phyloP scores from a whole-genome alignment of 2,797 vertebrate genomes.

The Hybognathus amarus region DNA sequence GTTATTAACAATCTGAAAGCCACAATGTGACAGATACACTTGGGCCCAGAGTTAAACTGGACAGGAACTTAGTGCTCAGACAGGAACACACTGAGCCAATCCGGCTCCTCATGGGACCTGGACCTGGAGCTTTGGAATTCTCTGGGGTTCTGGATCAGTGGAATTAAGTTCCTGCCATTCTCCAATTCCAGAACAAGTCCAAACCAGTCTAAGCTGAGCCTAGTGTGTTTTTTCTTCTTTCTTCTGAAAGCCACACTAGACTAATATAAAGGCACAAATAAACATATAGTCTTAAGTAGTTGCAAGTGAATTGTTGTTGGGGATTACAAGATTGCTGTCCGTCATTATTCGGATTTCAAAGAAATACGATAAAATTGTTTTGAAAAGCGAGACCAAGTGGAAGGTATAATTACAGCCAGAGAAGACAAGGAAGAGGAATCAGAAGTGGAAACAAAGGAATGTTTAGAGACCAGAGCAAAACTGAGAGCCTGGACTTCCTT shows the following conservation, averaged over 20 bases:
- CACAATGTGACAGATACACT: slow-evolving; percentile 35
- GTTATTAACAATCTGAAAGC: slow-evolving; percentile 57
- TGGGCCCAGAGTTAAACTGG: slow-evolving; percentile 50
- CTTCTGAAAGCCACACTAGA: slow-evolving; percentile 39
- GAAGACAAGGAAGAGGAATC: neutral
- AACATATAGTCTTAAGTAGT: slow-evolving; percentile 39
- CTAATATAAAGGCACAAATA: slow-evolving; percentile 30
- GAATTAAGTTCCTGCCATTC: slow-evolving; percentile 27
- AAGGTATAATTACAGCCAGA: slow-evolving; percentile 40
- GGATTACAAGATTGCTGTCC: slow-evolving; percentile 23
- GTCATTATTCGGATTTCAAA: slow-evolving; percentile 37
- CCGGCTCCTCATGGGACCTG: slow-evolving; percentile 29
- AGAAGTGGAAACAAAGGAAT: slow-evolving; percentile 37
- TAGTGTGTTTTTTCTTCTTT: neutral
- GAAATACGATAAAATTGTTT: slow-evolving; percentile 37
- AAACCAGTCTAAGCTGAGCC: slow-evolving; percentile 40
- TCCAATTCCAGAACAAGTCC: slow-evolving; percentile 46
- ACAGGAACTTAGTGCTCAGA: slow-evolving; percentile 33
- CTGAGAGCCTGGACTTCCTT: slow-evolving; percentile 40
- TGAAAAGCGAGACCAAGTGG: slow-evolving; percentile 30
- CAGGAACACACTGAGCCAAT: slow-evolving; percentile 36
- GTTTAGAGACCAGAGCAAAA: slow-evolving; percentile 44
- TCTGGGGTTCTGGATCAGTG: slow-evolving; percentile 51
- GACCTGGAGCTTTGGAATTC: slow-evolving; percentile 31
- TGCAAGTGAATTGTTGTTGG: slow-evolving; percentile 42